Conservation (phyloP, 2,113 vertebrate species). For the Marmota monax region DNA sequence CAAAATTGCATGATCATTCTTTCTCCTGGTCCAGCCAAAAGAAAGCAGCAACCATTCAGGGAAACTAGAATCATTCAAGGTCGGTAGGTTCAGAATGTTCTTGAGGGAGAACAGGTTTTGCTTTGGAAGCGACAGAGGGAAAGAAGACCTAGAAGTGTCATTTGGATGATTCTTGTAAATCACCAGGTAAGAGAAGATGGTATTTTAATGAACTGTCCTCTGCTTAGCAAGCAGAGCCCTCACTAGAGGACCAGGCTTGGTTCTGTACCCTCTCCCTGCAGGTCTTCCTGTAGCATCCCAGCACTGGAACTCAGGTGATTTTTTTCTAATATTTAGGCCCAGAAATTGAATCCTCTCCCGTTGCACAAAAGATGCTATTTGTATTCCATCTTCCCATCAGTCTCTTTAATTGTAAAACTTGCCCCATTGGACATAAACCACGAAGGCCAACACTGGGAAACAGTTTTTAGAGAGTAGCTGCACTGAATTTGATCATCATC, state of each 20-base stretch:
- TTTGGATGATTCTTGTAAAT: neutral
- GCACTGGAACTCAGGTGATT: slow-evolving; percentile 41
- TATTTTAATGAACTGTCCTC: neutral
- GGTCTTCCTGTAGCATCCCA: neutral
- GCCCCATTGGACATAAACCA: neutral
- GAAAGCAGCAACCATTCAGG: neutral
- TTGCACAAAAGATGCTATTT: neutral
- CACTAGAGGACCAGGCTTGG: slow-evolving; percentile 52
- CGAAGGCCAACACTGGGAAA: neutral
- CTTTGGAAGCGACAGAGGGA: neutral
- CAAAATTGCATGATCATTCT: neutral
- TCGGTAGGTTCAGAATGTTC: neutral
- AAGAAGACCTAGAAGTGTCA: neutral
- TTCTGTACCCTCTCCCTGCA: slow-evolving; percentile 3
- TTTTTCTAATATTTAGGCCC: neutral
- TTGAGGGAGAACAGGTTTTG: neutral
- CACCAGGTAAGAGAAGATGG: neutral
- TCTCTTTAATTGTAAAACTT: neutral
- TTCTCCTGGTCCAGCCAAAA: neutral
- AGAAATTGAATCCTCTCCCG: neutral
- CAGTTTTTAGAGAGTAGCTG: neutral
- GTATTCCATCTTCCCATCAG: neutral
- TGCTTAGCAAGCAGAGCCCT: neutral
- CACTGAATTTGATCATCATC: neutral
- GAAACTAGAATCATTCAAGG: neutral